Percentiles rank a stretch among this genome's conserved stretches.
Evolutionary conservation across 2,888 invertebrate species (phyloP).

Genomic region (Limnephilus rhombicus): DNA sequence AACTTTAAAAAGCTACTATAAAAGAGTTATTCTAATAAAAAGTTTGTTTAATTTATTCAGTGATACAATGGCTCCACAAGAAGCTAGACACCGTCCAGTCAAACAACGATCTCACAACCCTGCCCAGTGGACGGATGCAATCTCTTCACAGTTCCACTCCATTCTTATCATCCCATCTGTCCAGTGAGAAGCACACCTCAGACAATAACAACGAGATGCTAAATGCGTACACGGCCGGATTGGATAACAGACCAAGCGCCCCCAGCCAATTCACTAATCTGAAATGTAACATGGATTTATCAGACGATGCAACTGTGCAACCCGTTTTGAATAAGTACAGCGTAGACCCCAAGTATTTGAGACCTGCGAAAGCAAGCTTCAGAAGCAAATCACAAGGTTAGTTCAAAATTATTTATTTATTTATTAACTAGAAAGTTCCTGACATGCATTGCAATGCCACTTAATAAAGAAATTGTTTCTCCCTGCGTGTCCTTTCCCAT

Average conservation of each 20-base stretch:
- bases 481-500: too few relatives aligned
- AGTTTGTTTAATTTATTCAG: slow-evolving; percentile 68
- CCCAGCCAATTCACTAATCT: neutral
- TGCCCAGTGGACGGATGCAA: slow-evolving; percentile 38
- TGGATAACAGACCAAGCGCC: slow-evolving; percentile 31
- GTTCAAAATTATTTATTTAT: slow-evolving; percentile 11
- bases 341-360: slow-evolving; percentile 62
- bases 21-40: too few relatives aligned
- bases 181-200: slow-evolving; percentile 42
- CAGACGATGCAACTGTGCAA: neutral
- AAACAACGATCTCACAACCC: slow-evolving; percentile 39
- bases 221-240: slow-evolving; percentile 52
- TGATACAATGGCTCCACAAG: slow-evolving; percentile 77
- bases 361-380: slow-evolving; percentile 47
- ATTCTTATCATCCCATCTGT: slow-evolving; percentile 51
- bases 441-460: too few relatives aligned
- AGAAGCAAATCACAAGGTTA: slow-evolving; percentile 63
- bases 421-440: too few relatives aligned
- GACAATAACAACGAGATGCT: slow-evolving; percentile 57
- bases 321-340: slow-evolving; percentile 51
- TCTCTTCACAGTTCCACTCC: slow-evolving; percentile 60
- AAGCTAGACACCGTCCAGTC: slow-evolving; percentile 71
- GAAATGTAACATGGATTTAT: neutral
- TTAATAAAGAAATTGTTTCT: too few relatives aligned
- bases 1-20: too few relatives aligned